Percentiles rank a stretch among this genome's conserved stretches.
phyloP scores from a whole-genome alignment of 2,113 vertebrate genomes.

The Apus apus region DNA sequence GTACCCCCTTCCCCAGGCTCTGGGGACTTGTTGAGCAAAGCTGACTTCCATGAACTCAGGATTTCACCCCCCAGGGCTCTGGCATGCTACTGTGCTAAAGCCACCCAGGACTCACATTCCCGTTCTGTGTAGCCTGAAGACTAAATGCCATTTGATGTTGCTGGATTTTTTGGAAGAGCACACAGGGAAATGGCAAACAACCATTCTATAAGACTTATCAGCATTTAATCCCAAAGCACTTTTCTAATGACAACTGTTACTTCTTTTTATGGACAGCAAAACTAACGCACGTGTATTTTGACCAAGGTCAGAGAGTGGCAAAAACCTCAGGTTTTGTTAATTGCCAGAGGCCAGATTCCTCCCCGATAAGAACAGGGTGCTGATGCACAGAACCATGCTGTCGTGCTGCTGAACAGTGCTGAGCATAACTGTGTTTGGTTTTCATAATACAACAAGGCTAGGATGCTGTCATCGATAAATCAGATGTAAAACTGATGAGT shows the following conservation, averaged over 20 bases:
- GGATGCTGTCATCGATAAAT: background rate
- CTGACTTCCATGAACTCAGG: background rate
- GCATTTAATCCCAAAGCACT: background rate
- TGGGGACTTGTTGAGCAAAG: background rate
- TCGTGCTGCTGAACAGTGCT: background rate
- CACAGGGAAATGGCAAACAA: background rate
- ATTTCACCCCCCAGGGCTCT: background rate
- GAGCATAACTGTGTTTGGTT: background rate
- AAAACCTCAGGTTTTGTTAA: background rate
- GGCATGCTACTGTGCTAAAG: background rate
- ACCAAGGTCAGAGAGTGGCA: background rate
- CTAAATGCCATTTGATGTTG: background rate
- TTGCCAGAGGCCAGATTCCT: background rate
- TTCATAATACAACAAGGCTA: background rate
- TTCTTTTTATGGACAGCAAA: background rate
- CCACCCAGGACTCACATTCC: background rate
- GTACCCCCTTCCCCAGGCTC: background rate
- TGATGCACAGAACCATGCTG: background rate
- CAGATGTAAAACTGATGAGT: background rate
- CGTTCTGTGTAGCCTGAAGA: background rate
- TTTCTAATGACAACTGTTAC: background rate
- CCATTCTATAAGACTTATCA: background rate
- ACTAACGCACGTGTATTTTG: accelerated
- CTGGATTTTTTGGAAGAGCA: background rate
- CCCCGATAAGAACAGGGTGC: background rate